Evolutionary conservation across 2,888 invertebrate species (phyloP).

Genomic region (Drosophila neonasuta): DNA sequence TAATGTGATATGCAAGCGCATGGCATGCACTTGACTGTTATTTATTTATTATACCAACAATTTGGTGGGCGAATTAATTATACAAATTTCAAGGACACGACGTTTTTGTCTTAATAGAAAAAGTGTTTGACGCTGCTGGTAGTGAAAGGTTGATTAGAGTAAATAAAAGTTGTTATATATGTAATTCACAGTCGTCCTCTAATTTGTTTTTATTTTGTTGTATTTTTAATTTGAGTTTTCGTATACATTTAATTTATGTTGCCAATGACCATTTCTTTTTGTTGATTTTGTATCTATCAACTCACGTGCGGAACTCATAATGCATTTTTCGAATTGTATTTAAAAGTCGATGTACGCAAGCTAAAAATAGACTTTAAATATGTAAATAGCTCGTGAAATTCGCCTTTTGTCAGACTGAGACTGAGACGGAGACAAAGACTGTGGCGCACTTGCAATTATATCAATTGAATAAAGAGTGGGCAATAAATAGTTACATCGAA

Average conservation of each 20-base stretch:
- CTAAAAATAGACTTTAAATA: slow-evolving; percentile 53
- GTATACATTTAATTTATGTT: slow-evolving; percentile 9
- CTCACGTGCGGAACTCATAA: slow-evolving; percentile 12
- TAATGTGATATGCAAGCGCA: neutral
- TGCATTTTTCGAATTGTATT: slow-evolving; percentile 3
- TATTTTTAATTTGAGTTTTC: neutral
- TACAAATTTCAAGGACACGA: slow-evolving; percentile 42
- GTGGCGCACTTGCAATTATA: slow-evolving; percentile 26
- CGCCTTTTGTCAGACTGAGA: slow-evolving; percentile 22
- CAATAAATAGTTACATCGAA: slow-evolving; percentile 47
- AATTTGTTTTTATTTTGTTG: neutral
- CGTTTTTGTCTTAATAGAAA: slow-evolving; percentile 24
- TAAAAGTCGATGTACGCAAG: slow-evolving; percentile 25
- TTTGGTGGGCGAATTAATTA: slow-evolving; percentile 29
- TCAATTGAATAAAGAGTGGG: slow-evolving; percentile 36
- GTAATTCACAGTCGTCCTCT: too few relatives aligned
- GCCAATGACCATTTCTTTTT: slow-evolving; percentile 8
- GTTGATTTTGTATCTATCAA: neutral
- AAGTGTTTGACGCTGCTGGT: slow-evolving; percentile 10
- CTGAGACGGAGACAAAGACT: slow-evolving; percentile 17
- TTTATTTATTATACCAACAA: slow-evolving; percentile 47
- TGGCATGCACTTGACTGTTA: slow-evolving; percentile 21
- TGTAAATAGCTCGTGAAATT: slow-evolving; percentile 41
- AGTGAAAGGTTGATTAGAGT: neutral
- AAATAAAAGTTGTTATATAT: neutral